These are phyloP conservation scores for Ctenochaetus hawaiiensis DNA, from an alignment of 2,797 vertebrate species.

Conservation along the genomic window DNA sequence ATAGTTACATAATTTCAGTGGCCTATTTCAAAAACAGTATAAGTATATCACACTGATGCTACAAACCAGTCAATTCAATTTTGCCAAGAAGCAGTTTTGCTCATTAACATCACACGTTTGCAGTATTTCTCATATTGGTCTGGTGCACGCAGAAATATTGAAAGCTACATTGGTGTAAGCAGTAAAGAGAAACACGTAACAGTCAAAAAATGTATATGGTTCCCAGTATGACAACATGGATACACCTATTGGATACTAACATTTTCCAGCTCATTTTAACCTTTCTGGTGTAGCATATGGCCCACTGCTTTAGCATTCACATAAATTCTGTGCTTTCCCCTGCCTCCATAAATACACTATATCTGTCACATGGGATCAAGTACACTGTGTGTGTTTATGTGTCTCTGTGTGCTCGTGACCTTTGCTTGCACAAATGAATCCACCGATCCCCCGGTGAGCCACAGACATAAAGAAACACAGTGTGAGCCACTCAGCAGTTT, in stretches of 20 bases:
- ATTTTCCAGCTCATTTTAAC: background rate
- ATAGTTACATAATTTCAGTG: too few species aligned
- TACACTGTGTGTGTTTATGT: constrained; percentile 8
- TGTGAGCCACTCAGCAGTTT: constrained; percentile 62
- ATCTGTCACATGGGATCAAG: constrained; percentile 27
- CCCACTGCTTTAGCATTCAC: background rate
- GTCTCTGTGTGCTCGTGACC: constrained; percentile 36
- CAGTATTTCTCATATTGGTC: too few species aligned
- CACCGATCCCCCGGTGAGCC: constrained; percentile 10
- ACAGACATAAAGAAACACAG: constrained; percentile 39
- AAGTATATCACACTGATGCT: too few species aligned
- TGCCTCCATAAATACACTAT: background rate
- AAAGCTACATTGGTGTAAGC: too few species aligned
- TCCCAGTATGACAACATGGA: too few species aligned
- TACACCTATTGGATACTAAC: background rate
- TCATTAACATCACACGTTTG: too few species aligned
- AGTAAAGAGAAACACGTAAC: too few species aligned
- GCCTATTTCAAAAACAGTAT: too few species aligned
- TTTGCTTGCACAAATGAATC: constrained; percentile 45
- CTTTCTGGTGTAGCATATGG: background rate
- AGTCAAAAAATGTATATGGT: too few species aligned
- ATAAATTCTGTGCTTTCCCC: background rate
- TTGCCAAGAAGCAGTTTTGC: too few species aligned
- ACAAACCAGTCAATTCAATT: too few species aligned
- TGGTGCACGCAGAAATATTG: too few species aligned